Conservation (phyloP, 2,113 vertebrate genomes). For the Campylorhamphus procurvoides region DNA sequence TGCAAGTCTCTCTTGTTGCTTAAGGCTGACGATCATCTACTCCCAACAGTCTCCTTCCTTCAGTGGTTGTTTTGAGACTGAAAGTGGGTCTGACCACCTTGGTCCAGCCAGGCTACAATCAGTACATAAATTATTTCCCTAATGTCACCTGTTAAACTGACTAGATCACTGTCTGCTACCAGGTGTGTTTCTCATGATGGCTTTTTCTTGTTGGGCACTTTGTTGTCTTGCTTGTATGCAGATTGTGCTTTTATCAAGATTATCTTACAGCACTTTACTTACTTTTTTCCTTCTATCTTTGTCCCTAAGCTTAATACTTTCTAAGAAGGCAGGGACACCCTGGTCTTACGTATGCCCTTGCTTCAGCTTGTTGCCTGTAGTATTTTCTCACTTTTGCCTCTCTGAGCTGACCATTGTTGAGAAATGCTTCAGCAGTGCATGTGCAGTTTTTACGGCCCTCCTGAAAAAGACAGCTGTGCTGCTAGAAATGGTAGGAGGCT, state of each 20-base stretch:
- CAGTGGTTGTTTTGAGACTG: not conserved
- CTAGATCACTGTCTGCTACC: not conserved
- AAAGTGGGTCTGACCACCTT: fast-evolving
- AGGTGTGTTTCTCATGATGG: not conserved
- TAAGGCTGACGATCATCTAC: not conserved
- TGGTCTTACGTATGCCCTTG: not conserved
- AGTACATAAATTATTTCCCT: not conserved
- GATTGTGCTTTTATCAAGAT: not conserved
- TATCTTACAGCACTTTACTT: not conserved
- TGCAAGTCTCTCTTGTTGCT: not conserved
- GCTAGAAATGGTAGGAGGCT: not conserved
- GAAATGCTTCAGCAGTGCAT: not conserved
- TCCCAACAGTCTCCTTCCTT: not conserved
- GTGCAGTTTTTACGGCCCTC: not conserved
- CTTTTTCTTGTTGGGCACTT: not conserved
- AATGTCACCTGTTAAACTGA: not conserved
- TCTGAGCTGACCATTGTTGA: not conserved
- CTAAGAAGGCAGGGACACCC: not conserved
- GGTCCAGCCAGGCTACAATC: not conserved
- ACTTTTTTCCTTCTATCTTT: not conserved
- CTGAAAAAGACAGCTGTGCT: not conserved
- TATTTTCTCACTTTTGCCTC: not conserved
- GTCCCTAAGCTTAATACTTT: conserved; percentile 2
- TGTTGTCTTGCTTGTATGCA: not conserved
- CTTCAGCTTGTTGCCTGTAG: not conserved